phyloP scores from a whole-genome alignment of 1,140 invertebrate species.

The Trachymyrmex septentrionalis region DNA sequence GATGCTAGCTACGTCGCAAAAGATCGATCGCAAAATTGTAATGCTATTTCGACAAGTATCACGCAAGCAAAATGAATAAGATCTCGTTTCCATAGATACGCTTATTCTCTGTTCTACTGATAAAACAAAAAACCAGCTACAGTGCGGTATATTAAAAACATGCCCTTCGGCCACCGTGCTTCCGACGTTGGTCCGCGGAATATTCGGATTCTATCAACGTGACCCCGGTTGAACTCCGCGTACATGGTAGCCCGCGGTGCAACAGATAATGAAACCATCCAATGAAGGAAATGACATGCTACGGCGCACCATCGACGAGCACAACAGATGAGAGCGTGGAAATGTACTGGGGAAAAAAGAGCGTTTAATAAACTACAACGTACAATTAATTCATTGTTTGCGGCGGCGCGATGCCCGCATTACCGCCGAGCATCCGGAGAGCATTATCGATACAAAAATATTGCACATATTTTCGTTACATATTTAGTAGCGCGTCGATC shows the following conservation, averaged over 20 bases:
- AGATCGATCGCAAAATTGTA: conserved; percentile 1
- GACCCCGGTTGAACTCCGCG: conserved; percentile 23
- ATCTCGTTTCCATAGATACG: conserved; percentile 57
- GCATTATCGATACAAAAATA: conserved; percentile 50
- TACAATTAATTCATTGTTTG: conserved; percentile 52
- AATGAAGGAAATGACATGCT: conserved; percentile 55
- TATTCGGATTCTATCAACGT: conserved; percentile 57
- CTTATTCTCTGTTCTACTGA: conserved; percentile 23
- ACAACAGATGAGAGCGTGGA: not conserved
- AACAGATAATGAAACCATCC: conserved; percentile 61
- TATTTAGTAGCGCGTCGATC: not conserved
- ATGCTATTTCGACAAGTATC: conserved; percentile 39
- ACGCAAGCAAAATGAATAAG: conserved; percentile 42
- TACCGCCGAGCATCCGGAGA: not conserved
- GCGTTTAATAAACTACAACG: conserved; percentile 54
- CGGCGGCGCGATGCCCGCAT: conserved; percentile 3
- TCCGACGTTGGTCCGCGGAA: conserved; percentile 27
- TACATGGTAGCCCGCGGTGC: conserved; percentile 44
- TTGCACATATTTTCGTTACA: conserved; percentile 1
- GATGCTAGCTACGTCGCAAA: not conserved
- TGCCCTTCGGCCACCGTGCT: conserved; percentile 51
- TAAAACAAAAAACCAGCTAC: conserved; percentile 21
- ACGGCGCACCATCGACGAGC: conserved; percentile 33
- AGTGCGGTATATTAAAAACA: conserved; percentile 68
- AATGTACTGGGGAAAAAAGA: conserved; percentile 43